Evolutionary conservation across 2,113 vertebrate species (phyloP).

Genomic region (Phoxinus phoxinus): DNA sequence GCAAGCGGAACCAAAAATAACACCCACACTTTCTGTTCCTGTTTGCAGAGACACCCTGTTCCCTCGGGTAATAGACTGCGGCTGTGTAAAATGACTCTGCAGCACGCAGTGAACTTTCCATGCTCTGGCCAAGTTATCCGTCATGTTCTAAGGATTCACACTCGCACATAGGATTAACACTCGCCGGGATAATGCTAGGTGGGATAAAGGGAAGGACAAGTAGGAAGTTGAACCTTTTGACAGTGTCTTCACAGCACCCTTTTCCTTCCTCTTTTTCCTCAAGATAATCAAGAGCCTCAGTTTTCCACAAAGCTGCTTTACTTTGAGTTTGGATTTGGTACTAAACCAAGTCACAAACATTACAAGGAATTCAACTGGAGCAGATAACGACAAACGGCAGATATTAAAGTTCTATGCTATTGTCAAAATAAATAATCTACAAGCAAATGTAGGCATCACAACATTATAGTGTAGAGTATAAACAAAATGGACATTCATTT

Average conservation of each 20-base stretch:
- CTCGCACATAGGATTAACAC: background rate
- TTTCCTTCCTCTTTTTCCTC: slow-evolving; percentile 64
- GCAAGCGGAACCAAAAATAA: slow-evolving; percentile 71
- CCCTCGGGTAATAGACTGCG: slow-evolving; percentile 51
- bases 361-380: background rate
- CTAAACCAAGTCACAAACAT: background rate
- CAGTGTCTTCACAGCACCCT: background rate
- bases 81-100: slow-evolving; percentile 21
- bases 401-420: background rate
- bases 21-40: slow-evolving; percentile 75
- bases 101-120: slow-evolving; percentile 31
- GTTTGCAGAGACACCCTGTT: slow-evolving; percentile 76
- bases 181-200: background rate
- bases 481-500: background rate
- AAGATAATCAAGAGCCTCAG: slow-evolving; percentile 52
- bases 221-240: background rate
- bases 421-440: background rate
- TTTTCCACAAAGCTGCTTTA: background rate
- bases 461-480: background rate
- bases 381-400: background rate
- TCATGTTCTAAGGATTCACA: background rate
- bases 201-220: background rate
- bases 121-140: background rate
- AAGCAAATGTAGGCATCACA: background rate
- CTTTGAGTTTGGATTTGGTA: background rate